Base-by-base conservation (phyloP, 2,888 invertebrate species). In the Creontiades dilutus region DNA sequence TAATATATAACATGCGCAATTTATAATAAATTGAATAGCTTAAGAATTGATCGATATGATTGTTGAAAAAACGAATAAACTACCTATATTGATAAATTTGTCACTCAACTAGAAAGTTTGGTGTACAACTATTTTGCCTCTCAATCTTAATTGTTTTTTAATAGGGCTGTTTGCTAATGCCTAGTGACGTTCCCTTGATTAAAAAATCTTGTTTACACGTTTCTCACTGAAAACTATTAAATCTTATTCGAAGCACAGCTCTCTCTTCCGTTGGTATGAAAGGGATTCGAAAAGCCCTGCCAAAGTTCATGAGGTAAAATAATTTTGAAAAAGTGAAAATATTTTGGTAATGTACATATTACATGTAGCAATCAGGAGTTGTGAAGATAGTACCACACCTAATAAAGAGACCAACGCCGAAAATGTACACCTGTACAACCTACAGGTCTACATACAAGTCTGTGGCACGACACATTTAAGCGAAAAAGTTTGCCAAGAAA, bases 121-220 rank as follows among this genome's bases (percentile, higher is more conserved):
- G 68, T 68, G 19, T 19, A 68, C 68, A 68, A 68, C 82, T 52
- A 82, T 82, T 61, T 0, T 48, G 57, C 16, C 61, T 80, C 11
- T 52, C 23, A 85, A 85, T 85, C 57, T 57, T 85, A 85, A 85
- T 85, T 11, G 85, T 37, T 85, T 85, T 61, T 85, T 85, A 85
- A 85, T 85, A 57, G 12, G 13, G 57, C 57, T 85, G 85, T 85
- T 85, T 85, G 85, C 61, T 61, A 85, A 61, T 61, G 85, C n/a
- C 16, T 28, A 12, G 2, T 57, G 85, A 85, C 85, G 85, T 28
- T 28, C 23, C 27, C 23, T 82, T 52, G 82, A 82, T 82, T 82
- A 82, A 82, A 82, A 82, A 47, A 52, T n/a, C 82, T 48, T 82
- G 27, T 82, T 80, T 37, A 47, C 78, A 14, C 46, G 78, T 28